Base-by-base conservation (phyloP, 2,888 invertebrate genomes). In the Orthosia cruda region DNA sequence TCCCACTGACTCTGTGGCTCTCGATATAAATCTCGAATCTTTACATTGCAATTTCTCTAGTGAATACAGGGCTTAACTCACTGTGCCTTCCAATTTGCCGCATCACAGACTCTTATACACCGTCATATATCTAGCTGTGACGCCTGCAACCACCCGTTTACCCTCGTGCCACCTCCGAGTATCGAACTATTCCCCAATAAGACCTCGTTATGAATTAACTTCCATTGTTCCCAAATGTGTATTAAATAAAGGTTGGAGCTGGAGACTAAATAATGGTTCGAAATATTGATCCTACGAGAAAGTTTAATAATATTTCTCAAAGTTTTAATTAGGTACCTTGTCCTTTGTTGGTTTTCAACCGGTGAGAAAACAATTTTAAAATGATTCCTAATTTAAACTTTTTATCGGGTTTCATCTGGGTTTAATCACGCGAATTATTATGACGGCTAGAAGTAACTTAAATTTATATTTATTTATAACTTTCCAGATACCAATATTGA, bases 61-160 rank as follows among this genome's bases (percentile, higher is more conserved):
- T 80, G 80, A 84, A 82, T 69, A 86, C 81, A 83, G 74, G 70
- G 66, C 80, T 83, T 84, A 77, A 81, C 88, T 83, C 76, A 74
- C 79, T 80, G 82, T 84, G 86, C 85, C 86, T 87, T 89, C 88
- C 91, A 92, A 92, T 92, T 92, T 92, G 71, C 87, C 89, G 89
- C 89, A 84, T 90, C 90, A 82, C 79, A 85, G 88, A 77, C 55
- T 86, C 86, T 86, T 84, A 83, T 86, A 87, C 84, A 74, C 76
- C 77, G 80, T 69, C 15, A 71, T 74, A 77, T 76, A 81, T 75
- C 62, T 80, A 73, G 66, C 32, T 59, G 55, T 54, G 64, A 52
- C 72, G 45, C 61, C 45, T 45, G 55, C 55, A 61, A 65, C 61
- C 58, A 71, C 57, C 58, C 40, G 40, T 7, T 9, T 9, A 40